Evolutionary conservation across 2,113 vertebrate genomes (phyloP), one percentile per base, ranked within the genome.

Genomic region (Globicephala melas): DNA sequence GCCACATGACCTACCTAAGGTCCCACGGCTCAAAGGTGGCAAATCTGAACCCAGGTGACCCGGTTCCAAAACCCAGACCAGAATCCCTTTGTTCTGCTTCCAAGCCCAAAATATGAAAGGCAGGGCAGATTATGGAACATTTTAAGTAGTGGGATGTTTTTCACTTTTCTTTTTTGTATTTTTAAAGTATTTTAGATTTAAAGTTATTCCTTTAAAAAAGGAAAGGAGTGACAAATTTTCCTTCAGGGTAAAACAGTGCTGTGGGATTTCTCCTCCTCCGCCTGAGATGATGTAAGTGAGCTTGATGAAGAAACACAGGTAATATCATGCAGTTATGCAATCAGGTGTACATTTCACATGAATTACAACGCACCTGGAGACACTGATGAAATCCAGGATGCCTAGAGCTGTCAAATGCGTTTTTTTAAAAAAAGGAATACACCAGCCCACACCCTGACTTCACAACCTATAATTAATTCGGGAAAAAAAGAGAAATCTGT

Each of bases 401-500:
- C 87, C 65, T 8, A 2, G 76, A 62, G 85, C 92, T 91, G 77
- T 80, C 94, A 71, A 36, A 50, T 6, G 7, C 0, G 8, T 44
- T 44, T 84, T 77, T 77, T 47, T 12, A 93, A 60, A 47, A 85
- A 85, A n/a, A 86, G 80, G 70, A 55, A 55, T 17, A 25, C 79
- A 33, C 88, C 76, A 58, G 84, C 91, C 76, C 92, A 95, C 87
- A 63, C 76, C 88, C 94, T 67, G 60, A 26, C 41, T 74, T 58
- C 60, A 82, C 60, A 70, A 41, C 80, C 93, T 44, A 3, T 55
- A 36, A 67, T 91, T 93, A 96, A 85, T 33, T 23, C 81, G 70
- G 50, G 53, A 15, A 85, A 95, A 67, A 97, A 90, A 95, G 92
- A 65, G 55, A 90, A 63, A 62, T 33, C 62, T 70, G 86, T 94